Percentiles rank a stretch among this genome's conserved stretches.
phyloP scores from a whole-genome alignment of 2,113 vertebrate species.

The Sapayoa aenigma region DNA sequence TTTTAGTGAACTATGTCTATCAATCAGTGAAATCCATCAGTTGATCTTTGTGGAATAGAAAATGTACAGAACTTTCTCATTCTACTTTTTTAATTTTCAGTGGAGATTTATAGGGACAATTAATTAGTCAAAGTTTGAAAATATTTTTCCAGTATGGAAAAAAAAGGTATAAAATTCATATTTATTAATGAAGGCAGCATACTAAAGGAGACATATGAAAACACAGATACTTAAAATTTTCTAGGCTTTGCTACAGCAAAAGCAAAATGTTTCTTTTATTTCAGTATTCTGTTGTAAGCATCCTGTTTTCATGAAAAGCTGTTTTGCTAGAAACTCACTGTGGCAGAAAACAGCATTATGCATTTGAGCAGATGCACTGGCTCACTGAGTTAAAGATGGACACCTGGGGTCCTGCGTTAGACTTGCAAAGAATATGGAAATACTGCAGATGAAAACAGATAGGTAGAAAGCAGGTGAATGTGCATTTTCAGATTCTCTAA shows the following conservation, averaged over 20 bases:
- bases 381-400: background rate
- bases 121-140: background rate
- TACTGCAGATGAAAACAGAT: background rate
- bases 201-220: background rate
- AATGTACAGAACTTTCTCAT: background rate
- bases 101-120: background rate
- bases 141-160: background rate
- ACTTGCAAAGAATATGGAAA: background rate
- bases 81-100: background rate
- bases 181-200: background rate
- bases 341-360: constrained; percentile 30
- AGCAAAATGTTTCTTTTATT: background rate
- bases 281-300: background rate
- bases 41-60: background rate
- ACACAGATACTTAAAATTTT: background rate
- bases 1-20: background rate
- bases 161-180: background rate
- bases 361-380: background rate
- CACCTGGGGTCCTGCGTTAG: constrained; percentile 5
- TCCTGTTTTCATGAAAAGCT: background rate
- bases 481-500: background rate
- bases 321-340: background rate
- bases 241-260: background rate
- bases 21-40: background rate
- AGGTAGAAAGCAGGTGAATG: background rate